These are phyloP conservation scores for Ectemnius cavifrons DNA, from an alignment of 2,888 invertebrate species.

Conservation along the genomic window DNA sequence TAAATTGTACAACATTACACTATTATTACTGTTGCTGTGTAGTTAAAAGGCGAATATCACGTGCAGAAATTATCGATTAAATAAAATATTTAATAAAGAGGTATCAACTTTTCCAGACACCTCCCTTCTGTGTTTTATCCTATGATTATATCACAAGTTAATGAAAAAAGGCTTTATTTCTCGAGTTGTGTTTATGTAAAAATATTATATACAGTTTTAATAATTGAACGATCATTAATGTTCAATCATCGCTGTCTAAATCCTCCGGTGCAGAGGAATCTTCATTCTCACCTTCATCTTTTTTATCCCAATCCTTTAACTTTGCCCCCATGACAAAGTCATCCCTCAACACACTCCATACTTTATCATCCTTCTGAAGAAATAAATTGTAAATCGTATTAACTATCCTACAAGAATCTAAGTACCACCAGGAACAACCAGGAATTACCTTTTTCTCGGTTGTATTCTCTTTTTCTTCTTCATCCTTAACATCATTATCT, in stretches of 20 bases:
- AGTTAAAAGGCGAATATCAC: slow-evolving; percentile 39
- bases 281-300: slow-evolving; percentile 78
- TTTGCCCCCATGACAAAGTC: slow-evolving; percentile 94
- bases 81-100: slow-evolving; percentile 53
- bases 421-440: background rate
- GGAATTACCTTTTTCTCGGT: slow-evolving; percentile 75
- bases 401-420: background rate
- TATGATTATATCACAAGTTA: background rate
- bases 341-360: slow-evolving; percentile 83
- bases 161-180: slow-evolving; percentile 1
- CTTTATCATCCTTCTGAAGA: slow-evolving; percentile 41
- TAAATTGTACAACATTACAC: slow-evolving; percentile 42
- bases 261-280: slow-evolving; percentile 71
- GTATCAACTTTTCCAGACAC: slow-evolving; percentile 14
- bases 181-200: background rate
- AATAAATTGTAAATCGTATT: slow-evolving; percentile 4
- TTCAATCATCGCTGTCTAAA: slow-evolving; percentile 65
- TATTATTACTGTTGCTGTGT: slow-evolving; percentile 53
- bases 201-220: background rate
- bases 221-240: too few relatives aligned
- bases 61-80: slow-evolving; percentile 39
- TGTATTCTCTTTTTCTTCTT: slow-evolving; percentile 77
- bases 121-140: too few relatives aligned
- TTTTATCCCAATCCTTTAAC: slow-evolving; percentile 95
- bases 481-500: slow-evolving; percentile 80